Conservation (phyloP, 2,113 vertebrate genomes). For the Formicarius rufipectus region DNA sequence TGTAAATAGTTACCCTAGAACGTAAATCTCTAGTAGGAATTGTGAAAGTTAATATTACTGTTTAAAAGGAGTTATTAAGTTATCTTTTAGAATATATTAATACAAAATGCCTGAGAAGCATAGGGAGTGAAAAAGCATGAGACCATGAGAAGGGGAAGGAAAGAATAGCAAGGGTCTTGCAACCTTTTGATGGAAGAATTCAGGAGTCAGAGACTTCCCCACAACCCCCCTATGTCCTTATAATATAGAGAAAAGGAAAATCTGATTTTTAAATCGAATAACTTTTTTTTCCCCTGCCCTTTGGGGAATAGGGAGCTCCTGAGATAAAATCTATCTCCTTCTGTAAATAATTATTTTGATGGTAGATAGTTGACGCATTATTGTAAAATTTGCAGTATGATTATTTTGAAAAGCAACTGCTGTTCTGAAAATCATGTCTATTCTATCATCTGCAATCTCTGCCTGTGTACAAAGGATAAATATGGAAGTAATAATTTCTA, state of each 20-base stretch:
- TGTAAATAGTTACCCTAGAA: background rate
- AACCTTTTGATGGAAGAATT: background rate
- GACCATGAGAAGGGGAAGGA: background rate
- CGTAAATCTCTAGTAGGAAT: background rate
- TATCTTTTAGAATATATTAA: background rate
- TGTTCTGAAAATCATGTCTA: background rate
- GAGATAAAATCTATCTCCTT: background rate
- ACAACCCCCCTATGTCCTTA: background rate
- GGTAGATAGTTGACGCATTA: background rate
- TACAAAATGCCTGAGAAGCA: background rate
- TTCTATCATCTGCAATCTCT: background rate
- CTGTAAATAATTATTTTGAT: background rate
- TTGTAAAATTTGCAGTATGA: background rate
- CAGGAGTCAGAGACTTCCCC: background rate
- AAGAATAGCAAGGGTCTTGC: background rate
- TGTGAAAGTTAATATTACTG: background rate
- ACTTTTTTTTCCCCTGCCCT: rapidly evolving
- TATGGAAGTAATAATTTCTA: background rate
- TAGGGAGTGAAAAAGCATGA: background rate
- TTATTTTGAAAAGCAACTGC: background rate
- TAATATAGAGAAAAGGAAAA: background rate
- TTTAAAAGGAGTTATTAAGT: background rate
- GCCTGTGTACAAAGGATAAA: background rate
- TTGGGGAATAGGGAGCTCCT: background rate
- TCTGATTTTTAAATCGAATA: background rate